Base-by-base conservation (phyloP, 1,140 invertebrate species). In the Pygmarrhopalites habei region DNA sequence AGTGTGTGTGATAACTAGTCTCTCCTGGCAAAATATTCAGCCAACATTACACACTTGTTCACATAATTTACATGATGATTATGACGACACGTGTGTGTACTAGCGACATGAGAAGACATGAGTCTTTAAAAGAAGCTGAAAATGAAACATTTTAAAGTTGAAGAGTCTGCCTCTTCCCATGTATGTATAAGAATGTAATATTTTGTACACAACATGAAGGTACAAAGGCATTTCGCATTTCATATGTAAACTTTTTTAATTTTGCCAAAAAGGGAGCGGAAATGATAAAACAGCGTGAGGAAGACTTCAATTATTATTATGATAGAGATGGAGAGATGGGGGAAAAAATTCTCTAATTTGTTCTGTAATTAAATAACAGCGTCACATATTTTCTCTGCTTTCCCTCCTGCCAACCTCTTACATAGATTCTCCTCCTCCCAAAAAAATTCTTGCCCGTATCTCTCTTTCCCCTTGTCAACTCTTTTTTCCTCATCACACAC, bases 91-190 rank as follows among this genome's bases (percentile, higher is more conserved):
- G n/a, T n/a, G n/a, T n/a, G n/a, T n/a, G n/a, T n/a, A n/a, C n/a
- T n/a, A n/a, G n/a, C n/a, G n/a, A 35, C 5, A 35, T 44, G 29
- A 87, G 87, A 71, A 74, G 86, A 14, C 89, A 92, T 68, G 89
- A 92, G 72, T 83, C 83, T 67, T 88, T 91, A 70, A 86, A 85
- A 70, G 89, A 92, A 73, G 84, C 81, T 1, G 85, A 84, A 72
- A 76, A 91, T 53, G 89, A 92, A 75, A 89, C 89, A 12, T 74
- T 90, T 49, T 89, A 92, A 78, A 81, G 91, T 64, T 73, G 90
- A 39, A 73, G 77, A 41, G 80, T 80, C 0, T n/a, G n/a, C n/a
- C n/a, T n/a, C n/a, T n/a, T n/a, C n/a, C n/a, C n/a, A n/a, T n/a
- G n/a, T n/a, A n/a, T n/a, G n/a, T n/a, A n/a, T n/a, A n/a, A n/a